Evolutionary conservation across 2,113 vertebrate genomes (phyloP).

Genomic region (Arothron firmamentum): DNA sequence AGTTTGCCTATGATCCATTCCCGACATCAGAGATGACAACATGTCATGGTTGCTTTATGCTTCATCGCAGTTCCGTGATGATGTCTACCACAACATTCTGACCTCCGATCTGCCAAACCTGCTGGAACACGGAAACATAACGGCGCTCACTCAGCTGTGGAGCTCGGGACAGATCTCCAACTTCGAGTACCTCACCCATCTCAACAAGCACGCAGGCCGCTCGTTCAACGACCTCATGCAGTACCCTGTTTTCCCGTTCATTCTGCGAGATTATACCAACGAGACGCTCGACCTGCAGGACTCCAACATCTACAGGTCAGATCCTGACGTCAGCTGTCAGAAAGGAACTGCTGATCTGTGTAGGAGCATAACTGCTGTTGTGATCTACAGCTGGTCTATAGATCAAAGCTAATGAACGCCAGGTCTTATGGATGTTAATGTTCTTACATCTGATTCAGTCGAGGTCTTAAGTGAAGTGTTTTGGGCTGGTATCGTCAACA

Average conservation of each 20-base stretch:
- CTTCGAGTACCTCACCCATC: slow-evolving; percentile 97
- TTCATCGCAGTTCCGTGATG: slow-evolving; percentile 84
- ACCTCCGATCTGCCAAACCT: slow-evolving; percentile 94
- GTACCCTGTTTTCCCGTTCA: slow-evolving; percentile 97
- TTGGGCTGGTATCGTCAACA: no score
- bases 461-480: no score
- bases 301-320: slow-evolving; percentile 83
- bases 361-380: no score
- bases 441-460: no score
- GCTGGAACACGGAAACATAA: slow-evolving; percentile 96
- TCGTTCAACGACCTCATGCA: slow-evolving; percentile 99
- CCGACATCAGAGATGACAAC: neutral
- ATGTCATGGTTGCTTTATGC: neutral
- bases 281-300: slow-evolving; percentile 91
- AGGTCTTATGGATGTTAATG: no score
- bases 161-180: slow-evolving; percentile 95
- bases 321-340: neutral
- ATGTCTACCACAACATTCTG: slow-evolving; percentile 95
- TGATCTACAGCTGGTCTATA: no score
- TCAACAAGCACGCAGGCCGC: slow-evolving; percentile 96
- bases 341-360: no score
- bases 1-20: neutral
- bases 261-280: slow-evolving; percentile 88
- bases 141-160: slow-evolving; percentile 94
- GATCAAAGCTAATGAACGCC: no score